Evolutionary conservation across 2,888 invertebrate genomes (phyloP), one percentile per base, ranked within the genome.

Genomic region (Eremobia ochroleuca): DNA sequence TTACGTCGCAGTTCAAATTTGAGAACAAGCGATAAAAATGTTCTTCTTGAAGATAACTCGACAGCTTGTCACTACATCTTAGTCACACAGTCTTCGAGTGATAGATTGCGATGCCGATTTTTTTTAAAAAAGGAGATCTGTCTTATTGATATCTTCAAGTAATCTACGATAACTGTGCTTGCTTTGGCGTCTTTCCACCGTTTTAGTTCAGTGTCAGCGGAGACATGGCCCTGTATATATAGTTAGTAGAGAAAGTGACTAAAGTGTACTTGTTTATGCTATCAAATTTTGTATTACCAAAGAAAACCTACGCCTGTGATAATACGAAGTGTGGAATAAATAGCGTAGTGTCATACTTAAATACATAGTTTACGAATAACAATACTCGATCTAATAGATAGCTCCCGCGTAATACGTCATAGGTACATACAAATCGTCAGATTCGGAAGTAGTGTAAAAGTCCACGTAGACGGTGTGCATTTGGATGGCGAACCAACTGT

Each of bases 31-130:
- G 83, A 85, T 86, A 83, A 76, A 73, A 69, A 80, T 49, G 4
- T n/a, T 78, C 65, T 59, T 67, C 75, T 46, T 70, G 59, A 59
- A 81, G 74, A 79, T 85, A 87, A 73, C 73, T 85, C 73, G 78
- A 87, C 73, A 77, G 77, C 49, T 72, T 81, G 85, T 87, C 85
- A 73, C 81, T 76, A 76, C 52, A 87, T 66, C 64, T 66, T 78
- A 68, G 74, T 78, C 74, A 75, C 61, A 64, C 75, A 59, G 73
- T 75, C 77, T 64, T n/a, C 59, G n/a, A 70, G 34, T 84, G 85
- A 80, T 71, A 77, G 85, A 85, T 85, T 73, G 52, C 46, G 40
- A 66, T 72, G 68, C 61, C 65, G 71, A 87, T 75, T 77, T 74
- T 75, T 77, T 74, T 40, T 28, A 37, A 64, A 75, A 74, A 64